These are phyloP conservation scores for Pygocentrus nattereri DNA, from an alignment of 2,797 vertebrate genomes.

Conservation along the genomic window DNA sequence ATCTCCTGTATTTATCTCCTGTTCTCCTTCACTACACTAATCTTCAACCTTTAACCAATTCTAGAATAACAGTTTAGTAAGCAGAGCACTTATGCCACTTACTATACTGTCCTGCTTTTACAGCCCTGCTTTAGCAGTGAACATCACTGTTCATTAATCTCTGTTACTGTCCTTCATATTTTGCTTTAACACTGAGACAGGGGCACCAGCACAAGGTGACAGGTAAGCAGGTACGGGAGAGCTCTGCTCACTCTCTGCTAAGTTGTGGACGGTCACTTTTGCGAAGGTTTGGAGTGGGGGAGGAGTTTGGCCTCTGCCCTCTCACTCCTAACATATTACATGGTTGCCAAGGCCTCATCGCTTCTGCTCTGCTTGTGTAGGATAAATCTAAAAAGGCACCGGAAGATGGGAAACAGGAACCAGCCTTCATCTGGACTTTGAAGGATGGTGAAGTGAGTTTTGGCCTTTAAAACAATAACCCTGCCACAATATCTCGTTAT, in stretches of 20 bases:
- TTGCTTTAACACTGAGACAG: slow-evolving; percentile 35
- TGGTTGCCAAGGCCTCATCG: slow-evolving; percentile 62
- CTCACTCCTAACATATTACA: slow-evolving; percentile 56
- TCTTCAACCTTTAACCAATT: not conserved
- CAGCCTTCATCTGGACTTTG: slow-evolving; percentile 70
- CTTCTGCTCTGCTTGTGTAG: slow-evolving; percentile 81
- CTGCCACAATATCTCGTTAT: slow-evolving; percentile 20
- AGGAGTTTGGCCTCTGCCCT: slow-evolving; percentile 39
- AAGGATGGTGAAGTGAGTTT: slow-evolving; percentile 78
- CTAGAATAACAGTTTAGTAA: not conserved
- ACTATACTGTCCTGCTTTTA: not conserved
- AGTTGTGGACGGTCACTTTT: slow-evolving; percentile 9
- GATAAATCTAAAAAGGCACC: slow-evolving; percentile 76
- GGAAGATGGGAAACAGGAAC: slow-evolving; percentile 63
- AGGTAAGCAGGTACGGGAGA: slow-evolving; percentile 39
- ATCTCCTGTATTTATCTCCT: no score
- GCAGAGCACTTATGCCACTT: not conserved
- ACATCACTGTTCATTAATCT: not conserved
- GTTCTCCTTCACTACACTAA: no score
- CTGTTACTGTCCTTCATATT: slow-evolving; percentile 22
- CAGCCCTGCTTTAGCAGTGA: slow-evolving; percentile 8
- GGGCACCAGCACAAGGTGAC: slow-evolving; percentile 20
- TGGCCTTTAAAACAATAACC: slow-evolving; percentile 54
- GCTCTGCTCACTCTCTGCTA: slow-evolving; percentile 12
- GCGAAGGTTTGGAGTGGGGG: slow-evolving; percentile 48